Conservation (phyloP, 2,797 vertebrate species). For the Gadopsis marmoratus region DNA sequence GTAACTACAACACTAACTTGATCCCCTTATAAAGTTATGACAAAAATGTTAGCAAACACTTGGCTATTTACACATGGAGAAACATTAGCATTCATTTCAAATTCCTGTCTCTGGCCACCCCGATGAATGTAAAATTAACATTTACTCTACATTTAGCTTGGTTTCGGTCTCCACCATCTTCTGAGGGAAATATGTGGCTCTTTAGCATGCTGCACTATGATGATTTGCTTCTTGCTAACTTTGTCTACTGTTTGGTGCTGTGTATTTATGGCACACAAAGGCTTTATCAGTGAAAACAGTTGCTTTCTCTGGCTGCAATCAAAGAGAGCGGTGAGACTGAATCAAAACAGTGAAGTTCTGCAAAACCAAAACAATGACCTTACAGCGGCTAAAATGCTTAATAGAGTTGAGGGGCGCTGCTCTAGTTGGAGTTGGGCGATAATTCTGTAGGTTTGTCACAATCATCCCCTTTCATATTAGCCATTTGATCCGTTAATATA, state of each 20-base stretch:
- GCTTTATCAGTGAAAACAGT: neutral
- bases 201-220: neutral
- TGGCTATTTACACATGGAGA: neutral
- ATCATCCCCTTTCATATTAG: no score
- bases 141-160: neutral
- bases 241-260: neutral
- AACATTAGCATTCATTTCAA: neutral
- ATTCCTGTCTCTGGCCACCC: neutral
- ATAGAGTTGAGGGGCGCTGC: no score
- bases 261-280: neutral
- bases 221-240: neutral
- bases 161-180: neutral
- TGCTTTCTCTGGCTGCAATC: neutral
- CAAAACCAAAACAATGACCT: neutral
- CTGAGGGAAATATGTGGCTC: neutral
- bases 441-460: no score
- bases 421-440: no score
- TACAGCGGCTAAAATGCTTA: neutral
- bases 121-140: neutral
- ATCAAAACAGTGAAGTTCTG: neutral
- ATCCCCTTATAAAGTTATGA: neutral
- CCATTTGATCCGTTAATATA: neutral
- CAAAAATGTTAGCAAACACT: neutral
- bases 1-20: neutral
- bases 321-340: neutral